Evolutionary conservation across 1,140 invertebrate genomes (phyloP), one percentile per base, ranked within the genome.

Genomic region (Drosophila auraria): DNA sequence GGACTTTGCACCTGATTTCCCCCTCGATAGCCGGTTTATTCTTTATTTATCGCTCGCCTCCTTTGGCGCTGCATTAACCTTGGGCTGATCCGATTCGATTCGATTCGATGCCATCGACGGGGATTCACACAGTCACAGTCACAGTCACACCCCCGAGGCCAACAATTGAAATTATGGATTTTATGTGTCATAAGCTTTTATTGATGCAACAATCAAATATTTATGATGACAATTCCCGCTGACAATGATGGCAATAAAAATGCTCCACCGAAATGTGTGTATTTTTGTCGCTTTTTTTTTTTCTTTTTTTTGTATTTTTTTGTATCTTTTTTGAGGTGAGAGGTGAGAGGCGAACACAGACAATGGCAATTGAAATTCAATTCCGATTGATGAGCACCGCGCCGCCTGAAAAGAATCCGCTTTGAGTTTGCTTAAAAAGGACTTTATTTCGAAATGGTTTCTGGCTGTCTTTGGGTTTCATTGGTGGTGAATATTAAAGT

Each of bases 151-250:
- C 83, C 71, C 38, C 72, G 78, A 75, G 82, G 45, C 68, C 70
- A 77, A 86, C 87, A 89, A 89, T 89, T 89, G 86, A 89, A 91
- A 89, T 89, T 89, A 89, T 89, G 86, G 86, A 89, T 91, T 89
- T 89, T 89, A 89, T 89, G 86, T 89, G 86, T 89, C 86, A 89
- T 89, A 89, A 89, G 86, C 86, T 89, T 89, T 89, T 90, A 90
- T 89, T 90, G 87, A 90, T 90, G 87, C 86, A 89, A 90, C 86
- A 89, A 89, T 89, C 86, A 89, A 89, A 89, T 89, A 89, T 89
- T 89, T 89, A 89, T 89, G 86, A 91, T 89, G 84, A 87, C 84
- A 87, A 87, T 89, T 81, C 78, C 73, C 84, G 84, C 80, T 84
- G 84, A 87, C 84, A 87, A 87, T 87, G 84, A 87, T 87, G 84